Evolutionary conservation across 2,888 invertebrate genomes (phyloP), one percentile per base, ranked within the genome.

Genomic region (Trimorus sp.): DNA sequence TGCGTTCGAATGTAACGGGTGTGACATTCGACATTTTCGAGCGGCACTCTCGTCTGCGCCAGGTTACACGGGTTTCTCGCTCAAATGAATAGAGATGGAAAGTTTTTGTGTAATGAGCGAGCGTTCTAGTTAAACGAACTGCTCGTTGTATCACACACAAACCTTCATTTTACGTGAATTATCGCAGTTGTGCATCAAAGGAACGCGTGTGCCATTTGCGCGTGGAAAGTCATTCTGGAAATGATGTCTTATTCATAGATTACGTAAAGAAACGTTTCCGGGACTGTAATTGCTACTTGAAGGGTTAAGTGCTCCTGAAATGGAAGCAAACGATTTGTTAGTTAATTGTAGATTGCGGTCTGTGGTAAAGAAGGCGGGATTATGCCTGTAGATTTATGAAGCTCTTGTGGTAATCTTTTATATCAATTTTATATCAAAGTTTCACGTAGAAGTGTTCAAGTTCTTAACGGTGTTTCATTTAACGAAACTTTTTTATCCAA

Each of bases 1-100:
- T 79, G 78, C 51, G 79, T 82, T 82, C 68, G 37, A 65, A 78
- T 77, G 74, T 78, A 84, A 84, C 82, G 82, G 80, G 80, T 80
- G 71, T 75, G 77, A 84, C 71, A 74, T 75, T 83, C 78, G 70
- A 84, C 65, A 78, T 82, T 82, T 73, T 56, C 58, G 68, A 82
- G 68, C 63, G 71, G 45, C n/a, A 48, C 68, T 66, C 56, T 14
- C 56, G 78, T 65, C 66, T 71, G 66, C 58, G 70, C 73, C 71
- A 69, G 69, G 53, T 71, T 62, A 51, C 58, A 76, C 37, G 49
- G 15, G 37, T 69, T 59, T 63, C 40, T 53, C 68, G 45, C 49
- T 49, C 51, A 49, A 60, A 68, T 73, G 70, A 77, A 77, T 77
- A 65, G 16, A 58, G 53, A 59, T 65, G 59, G 53, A 65, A 59